Percentiles rank a stretch among this genome's conserved stretches.
Conservation (phyloP, 2,888 invertebrate genomes). For the Calameuta idolon region DNA sequence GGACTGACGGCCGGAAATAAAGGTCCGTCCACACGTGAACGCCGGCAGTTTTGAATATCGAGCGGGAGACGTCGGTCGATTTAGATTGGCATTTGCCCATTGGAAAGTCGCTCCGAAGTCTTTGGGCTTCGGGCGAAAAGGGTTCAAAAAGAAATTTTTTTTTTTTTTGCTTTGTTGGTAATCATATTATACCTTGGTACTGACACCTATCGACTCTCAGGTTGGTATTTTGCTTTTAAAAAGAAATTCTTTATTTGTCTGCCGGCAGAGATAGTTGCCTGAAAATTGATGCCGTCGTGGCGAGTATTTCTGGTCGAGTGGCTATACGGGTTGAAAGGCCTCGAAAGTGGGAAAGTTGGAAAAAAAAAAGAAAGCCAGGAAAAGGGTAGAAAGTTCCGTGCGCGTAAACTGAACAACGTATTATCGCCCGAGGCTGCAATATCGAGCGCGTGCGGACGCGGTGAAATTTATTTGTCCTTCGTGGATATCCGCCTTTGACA, state of each 20-base stretch:
- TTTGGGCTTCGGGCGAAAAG: not conserved
- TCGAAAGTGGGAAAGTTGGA: not conserved
- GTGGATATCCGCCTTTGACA: not conserved
- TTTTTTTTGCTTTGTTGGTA: not conserved
- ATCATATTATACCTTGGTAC: not conserved
- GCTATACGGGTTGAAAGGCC: not conserved
- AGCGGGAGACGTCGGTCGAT: constrained; percentile 35
- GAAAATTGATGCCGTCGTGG: not conserved
- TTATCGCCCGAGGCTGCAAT: constrained; percentile 45
- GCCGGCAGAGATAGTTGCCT: not conserved
- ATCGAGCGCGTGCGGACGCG: constrained; percentile 29
- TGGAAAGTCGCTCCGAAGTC: not conserved
- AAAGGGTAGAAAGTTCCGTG: not conserved
- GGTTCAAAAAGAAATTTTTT: not conserved
- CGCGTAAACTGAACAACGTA: constrained; percentile 28
- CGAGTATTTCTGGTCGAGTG: not conserved
- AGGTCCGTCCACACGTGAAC: constrained; percentile 53
- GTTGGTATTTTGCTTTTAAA: not conserved
- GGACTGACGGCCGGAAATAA: constrained; percentile 59
- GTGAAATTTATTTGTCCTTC: not conserved
- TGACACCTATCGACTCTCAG: not conserved
- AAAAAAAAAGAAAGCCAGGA: not conserved
- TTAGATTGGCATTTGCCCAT: not conserved
- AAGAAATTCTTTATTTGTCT: not conserved
- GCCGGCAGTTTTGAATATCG: constrained; percentile 49